These are phyloP conservation scores for Nemurella pictetii DNA, from an alignment of 2,888 invertebrate genomes.

Conservation along the genomic window DNA sequence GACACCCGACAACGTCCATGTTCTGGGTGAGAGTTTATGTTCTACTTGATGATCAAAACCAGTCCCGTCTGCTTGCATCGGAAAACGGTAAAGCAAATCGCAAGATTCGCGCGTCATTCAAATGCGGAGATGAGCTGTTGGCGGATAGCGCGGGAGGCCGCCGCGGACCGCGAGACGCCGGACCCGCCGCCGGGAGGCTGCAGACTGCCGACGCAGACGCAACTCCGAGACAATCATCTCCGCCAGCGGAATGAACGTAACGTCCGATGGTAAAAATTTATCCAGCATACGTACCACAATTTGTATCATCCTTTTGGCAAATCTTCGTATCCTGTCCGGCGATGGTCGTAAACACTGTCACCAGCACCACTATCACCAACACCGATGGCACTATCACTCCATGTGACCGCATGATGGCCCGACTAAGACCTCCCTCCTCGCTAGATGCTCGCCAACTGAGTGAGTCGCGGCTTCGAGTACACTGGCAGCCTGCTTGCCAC, in stretches of 20 bases:
- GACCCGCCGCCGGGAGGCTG: neutral
- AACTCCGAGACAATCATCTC: no score
- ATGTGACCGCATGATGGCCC: neutral
- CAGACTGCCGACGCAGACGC: neutral
- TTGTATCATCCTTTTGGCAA: constrained; percentile 18
- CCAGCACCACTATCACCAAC: constrained; percentile 17
- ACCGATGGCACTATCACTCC: constrained; percentile 8
- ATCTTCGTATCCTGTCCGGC: neutral
- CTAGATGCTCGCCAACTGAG: constrained; percentile 20
- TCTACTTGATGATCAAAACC: constrained; percentile 17
- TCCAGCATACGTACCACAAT: constrained; percentile 9
- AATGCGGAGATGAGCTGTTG: neutral
- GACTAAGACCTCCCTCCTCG: constrained; percentile 12
- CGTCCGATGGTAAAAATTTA: no score
- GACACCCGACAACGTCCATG: neutral
- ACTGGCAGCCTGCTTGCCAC: neutral
- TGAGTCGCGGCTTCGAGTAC: neutral
- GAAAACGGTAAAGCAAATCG: neutral
- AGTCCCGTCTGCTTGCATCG: neutral
- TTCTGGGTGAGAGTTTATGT: constrained; percentile 23
- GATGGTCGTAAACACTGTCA: neutral
- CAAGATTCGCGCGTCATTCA: neutral
- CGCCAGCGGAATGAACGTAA: no score
- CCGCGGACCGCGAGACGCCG: neutral
- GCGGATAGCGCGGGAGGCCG: neutral